Conservation (phyloP, 2,888 invertebrate species). For the Leptinotarsa rubiginosa region DNA sequence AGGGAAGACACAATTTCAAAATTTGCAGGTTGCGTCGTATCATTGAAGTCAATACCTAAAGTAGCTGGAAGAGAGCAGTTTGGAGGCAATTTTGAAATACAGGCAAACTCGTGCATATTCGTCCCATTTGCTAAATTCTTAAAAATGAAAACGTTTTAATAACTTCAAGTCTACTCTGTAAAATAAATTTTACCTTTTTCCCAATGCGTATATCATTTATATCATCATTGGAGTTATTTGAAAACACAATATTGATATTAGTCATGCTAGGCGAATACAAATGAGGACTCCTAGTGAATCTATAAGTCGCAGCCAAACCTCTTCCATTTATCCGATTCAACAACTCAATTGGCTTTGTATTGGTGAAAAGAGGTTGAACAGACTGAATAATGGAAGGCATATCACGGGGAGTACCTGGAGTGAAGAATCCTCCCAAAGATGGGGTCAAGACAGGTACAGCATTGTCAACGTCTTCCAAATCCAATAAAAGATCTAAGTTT, state of each 20-base stretch:
- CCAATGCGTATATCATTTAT: constrained; percentile 78
- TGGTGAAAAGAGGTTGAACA: constrained; percentile 72
- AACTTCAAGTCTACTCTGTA: background rate
- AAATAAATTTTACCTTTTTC: constrained; percentile 72
- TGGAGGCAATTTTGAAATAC: constrained; percentile 74
- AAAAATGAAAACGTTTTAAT: constrained; percentile 47
- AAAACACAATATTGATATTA: constrained; percentile 82
- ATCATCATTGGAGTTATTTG: constrained; percentile 76
- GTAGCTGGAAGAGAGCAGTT: constrained; percentile 75
- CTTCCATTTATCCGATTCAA: constrained; percentile 79
- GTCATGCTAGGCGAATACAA: constrained; percentile 85
- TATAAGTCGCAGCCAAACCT: constrained; percentile 74
- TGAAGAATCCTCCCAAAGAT: constrained; percentile 82
- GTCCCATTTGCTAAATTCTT: constrained; percentile 78
- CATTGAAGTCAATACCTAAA: constrained; percentile 91
- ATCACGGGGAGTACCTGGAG: constrained; percentile 68
- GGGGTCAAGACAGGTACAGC: constrained; percentile 84
- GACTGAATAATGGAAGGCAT: constrained; percentile 67
- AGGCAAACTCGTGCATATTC: constrained; percentile 80
- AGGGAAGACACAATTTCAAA: constrained; percentile 78
- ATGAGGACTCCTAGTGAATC: constrained; percentile 84
- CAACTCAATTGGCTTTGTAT: constrained; percentile 73
- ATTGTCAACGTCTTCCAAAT: constrained; percentile 80
- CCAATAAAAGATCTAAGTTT: constrained; percentile 85
- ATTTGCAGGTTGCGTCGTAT: constrained; percentile 88